Percentiles rank a stretch among this genome's conserved stretches.
Conservation (phyloP, 2,888 invertebrate species). For the Schizaphis graminum region DNA sequence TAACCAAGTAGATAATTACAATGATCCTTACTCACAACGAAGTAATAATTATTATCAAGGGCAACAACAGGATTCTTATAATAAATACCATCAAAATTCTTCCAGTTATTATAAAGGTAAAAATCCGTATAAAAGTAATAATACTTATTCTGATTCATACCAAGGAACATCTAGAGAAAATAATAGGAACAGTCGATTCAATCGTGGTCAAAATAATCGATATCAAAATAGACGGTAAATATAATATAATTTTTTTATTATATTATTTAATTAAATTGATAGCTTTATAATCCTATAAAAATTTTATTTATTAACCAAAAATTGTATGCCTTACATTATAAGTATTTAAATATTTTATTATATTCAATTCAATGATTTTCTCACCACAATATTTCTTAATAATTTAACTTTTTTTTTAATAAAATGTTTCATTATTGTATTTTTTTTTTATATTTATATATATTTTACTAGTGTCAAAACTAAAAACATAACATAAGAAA, state of each 20-base stretch:
- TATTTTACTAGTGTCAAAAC: neutral
- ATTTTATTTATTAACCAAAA: neutral
- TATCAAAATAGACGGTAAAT: conserved; percentile 53
- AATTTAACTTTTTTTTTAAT: neutral
- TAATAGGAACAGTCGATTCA: conserved; percentile 45
- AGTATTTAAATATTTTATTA: conserved; percentile 50
- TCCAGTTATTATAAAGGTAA: conserved; percentile 25
- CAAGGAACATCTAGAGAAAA: conserved; percentile 46
- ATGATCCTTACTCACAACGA: conserved; percentile 54
- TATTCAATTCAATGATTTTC: neutral
- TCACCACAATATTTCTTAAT: neutral
- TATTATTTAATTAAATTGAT: neutral
- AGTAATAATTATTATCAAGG: conserved; percentile 39
- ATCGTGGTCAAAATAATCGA: conserved; percentile 51
- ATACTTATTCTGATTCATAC: conserved; percentile 35
- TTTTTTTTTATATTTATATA: neutral
- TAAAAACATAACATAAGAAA: neutral
- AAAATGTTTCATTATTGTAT: neutral
- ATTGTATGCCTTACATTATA: neutral
- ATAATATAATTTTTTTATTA: neutral
- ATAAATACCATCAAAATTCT: conserved; percentile 39
- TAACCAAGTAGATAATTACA: conserved; percentile 37
- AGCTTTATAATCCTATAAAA: neutral
- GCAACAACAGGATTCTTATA: conserved; percentile 26
- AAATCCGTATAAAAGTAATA: conserved; percentile 31